These are phyloP conservation scores for Arge pagana DNA, from an alignment of 2,888 invertebrate genomes.

Conservation along the genomic window DNA sequence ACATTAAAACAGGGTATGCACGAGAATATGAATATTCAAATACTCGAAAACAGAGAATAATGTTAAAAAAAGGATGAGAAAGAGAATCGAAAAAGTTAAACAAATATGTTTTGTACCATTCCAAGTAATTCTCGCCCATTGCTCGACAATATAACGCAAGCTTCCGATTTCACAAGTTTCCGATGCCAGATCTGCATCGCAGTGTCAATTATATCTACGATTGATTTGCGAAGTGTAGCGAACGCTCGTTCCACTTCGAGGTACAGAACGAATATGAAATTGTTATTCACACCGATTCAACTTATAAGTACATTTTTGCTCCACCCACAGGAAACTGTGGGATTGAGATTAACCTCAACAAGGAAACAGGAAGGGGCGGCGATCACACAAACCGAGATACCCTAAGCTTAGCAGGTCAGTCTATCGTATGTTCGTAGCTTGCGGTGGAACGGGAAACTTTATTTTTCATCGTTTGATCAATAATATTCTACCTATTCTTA, in stretches of 20 bases:
- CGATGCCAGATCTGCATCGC: background rate
- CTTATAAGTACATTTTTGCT: constrained; percentile 38
- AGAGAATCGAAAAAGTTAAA: too few relatives aligned
- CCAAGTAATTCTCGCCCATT: constrained; percentile 18
- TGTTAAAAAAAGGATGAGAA: background rate
- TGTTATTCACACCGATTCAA: constrained; percentile 27
- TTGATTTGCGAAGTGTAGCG: too few relatives aligned
- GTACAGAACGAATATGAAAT: constrained; percentile 29
- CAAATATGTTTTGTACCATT: constrained; percentile 11
- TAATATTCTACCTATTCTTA: background rate
- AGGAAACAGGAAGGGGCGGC: constrained; percentile 56
- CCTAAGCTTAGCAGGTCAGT: constrained; percentile 21
- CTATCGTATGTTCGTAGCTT: too few relatives aligned
- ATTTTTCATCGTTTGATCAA: background rate
- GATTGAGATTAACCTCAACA: constrained; percentile 41
- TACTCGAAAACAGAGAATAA: constrained; percentile 22
- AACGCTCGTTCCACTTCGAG: constrained; percentile 2
- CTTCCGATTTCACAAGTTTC: too few relatives aligned
- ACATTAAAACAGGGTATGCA: too few relatives aligned
- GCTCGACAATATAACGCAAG: too few relatives aligned
- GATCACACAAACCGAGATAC: constrained; percentile 42
- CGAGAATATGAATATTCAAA: too few relatives aligned
- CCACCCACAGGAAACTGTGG: constrained; percentile 50
- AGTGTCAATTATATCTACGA: too few relatives aligned
- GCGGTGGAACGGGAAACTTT: background rate